Evolutionary conservation across 2,888 invertebrate species (phyloP).

Genomic region (Spodoptera exigua): DNA sequence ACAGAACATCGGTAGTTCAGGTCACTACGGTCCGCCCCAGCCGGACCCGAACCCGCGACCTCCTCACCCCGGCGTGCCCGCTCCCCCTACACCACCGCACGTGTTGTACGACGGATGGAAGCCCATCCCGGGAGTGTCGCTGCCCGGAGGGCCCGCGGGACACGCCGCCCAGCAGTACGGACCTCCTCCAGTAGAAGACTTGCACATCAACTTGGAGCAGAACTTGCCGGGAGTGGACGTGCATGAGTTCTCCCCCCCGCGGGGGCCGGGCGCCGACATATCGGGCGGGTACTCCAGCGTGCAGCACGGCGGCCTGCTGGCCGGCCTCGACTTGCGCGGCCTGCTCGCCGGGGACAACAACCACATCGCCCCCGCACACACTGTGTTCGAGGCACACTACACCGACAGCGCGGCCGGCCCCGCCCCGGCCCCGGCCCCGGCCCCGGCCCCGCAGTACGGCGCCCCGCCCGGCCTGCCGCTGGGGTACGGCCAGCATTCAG

Average conservation of each 20-base stretch:
- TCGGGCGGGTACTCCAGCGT: constrained; percentile 81
- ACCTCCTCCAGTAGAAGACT: constrained; percentile 77
- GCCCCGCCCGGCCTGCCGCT: constrained; percentile 81
- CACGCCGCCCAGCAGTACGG: constrained; percentile 76
- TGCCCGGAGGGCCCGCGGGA: constrained; percentile 84
- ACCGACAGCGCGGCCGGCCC: constrained; percentile 76
- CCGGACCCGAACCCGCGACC: constrained; percentile 90
- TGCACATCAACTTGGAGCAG: constrained; percentile 71
- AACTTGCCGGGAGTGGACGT: constrained; percentile 55
- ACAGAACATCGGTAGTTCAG: constrained; percentile 74
- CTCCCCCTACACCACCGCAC: constrained; percentile 93
- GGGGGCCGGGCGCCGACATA: constrained; percentile 70
- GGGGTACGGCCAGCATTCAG: constrained; percentile 82
- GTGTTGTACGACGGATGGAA: constrained; percentile 96
- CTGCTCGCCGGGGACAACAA: constrained; percentile 84
- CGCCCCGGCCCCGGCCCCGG: no score
- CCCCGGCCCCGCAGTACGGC: constrained; percentile 73
- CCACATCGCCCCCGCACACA: constrained; percentile 85
- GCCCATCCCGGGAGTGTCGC: constrained; percentile 92
- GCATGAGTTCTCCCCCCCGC: constrained; percentile 49
- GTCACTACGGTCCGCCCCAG: constrained; percentile 89
- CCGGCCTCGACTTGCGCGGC: constrained; percentile 80
- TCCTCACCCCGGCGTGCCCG: constrained; percentile 92
- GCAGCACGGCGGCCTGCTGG: constrained; percentile 83
- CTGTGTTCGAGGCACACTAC: constrained; percentile 86